A percentile compares a stretch with the other conserved stretches of the same genome.
These are phyloP conservation scores for Lasioglossum vierecki DNA, from an alignment of 2,888 invertebrate species.

Conservation along the genomic window DNA sequence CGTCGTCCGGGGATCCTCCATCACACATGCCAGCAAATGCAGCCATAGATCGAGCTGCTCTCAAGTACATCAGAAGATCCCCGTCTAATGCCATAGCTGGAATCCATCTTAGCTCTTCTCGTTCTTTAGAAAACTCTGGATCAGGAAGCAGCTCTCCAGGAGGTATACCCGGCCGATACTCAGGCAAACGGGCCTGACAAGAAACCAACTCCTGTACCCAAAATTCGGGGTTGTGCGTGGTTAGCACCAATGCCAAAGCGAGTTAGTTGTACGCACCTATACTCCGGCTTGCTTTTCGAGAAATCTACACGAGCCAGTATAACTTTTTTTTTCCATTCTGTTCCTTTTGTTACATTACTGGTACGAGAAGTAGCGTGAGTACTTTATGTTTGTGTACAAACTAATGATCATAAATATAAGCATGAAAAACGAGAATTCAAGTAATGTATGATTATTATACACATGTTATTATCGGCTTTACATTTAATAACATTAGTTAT, in stretches of 20 bases:
- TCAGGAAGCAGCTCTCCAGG: slow-evolving; percentile 84
- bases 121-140: slow-evolving; percentile 85
- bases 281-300: slow-evolving; percentile 75
- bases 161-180: slow-evolving; percentile 85
- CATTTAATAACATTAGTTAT: slow-evolving; percentile 41
- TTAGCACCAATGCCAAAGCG: slow-evolving; percentile 82
- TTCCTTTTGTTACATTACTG: slow-evolving; percentile 57
- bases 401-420: slow-evolving; percentile 49
- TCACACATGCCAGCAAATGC: slow-evolving; percentile 99
- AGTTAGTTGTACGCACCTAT: slow-evolving; percentile 79
- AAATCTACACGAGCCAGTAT: slow-evolving; percentile 61
- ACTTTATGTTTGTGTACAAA: slow-evolving; percentile 50
- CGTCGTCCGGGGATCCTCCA: slow-evolving; percentile 98
- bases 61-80: slow-evolving; percentile 98
- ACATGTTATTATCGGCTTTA: slow-evolving; percentile 25
- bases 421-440: slow-evolving; percentile 42
- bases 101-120: slow-evolving; percentile 97
- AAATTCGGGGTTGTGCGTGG: slow-evolving; percentile 80
- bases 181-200: slow-evolving; percentile 87
- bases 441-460: slow-evolving; percentile 31
- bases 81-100: slow-evolving; percentile 97
- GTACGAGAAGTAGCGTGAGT: slow-evolving; percentile 54
- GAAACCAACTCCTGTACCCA: slow-evolving; percentile 83
- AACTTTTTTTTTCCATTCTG: slow-evolving; percentile 50
- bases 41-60: slow-evolving; percentile 98